Conservation (phyloP, 2,113 vertebrate genomes). For the Phalacrocorax aristotelis region DNA sequence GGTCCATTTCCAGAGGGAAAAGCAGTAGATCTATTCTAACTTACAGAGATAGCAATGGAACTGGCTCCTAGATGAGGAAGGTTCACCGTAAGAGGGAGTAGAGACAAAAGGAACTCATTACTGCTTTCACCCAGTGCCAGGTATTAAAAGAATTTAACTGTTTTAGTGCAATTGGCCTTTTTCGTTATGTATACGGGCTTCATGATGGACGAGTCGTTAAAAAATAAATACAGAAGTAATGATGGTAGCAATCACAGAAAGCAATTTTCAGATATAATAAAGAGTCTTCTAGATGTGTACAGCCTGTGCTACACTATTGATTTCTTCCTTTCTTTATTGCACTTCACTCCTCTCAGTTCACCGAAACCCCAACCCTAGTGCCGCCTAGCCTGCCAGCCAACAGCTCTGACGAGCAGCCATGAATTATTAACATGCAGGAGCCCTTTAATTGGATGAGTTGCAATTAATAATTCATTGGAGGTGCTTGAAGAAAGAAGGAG, state of each 20-base stretch:
- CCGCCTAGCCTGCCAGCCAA: constrained; percentile 40
- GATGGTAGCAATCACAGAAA: constrained; percentile 58
- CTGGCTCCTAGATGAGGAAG: constrained; percentile 3
- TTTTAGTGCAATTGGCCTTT: constrained; percentile 19
- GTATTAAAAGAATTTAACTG: constrained; percentile 38
- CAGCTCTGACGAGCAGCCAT: constrained; percentile 7
- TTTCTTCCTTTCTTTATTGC: constrained; percentile 65
- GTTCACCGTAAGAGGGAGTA: not conserved
- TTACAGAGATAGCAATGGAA: not conserved
- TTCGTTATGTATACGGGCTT: not conserved
- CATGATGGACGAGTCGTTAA: constrained; percentile 38
- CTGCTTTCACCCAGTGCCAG: not conserved
- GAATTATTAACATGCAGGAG: constrained; percentile 52
- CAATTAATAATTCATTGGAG: constrained; percentile 65
- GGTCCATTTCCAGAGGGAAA: constrained; percentile 13
- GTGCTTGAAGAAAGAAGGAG: not conserved
- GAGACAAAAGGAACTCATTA: constrained; percentile 31
- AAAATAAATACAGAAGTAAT: constrained; percentile 53
- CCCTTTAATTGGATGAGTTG: constrained; percentile 62
- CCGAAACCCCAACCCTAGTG: not conserved
- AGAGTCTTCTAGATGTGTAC: constrained; percentile 30
- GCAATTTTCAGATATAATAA: constrained; percentile 56
- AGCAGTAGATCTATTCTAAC: not conserved
- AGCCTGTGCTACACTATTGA: constrained; percentile 47
- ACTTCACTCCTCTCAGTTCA: constrained; percentile 39